Percentiles rank a stretch among this genome's conserved stretches.
Evolutionary conservation across 2,797 vertebrate genomes (phyloP).

Genomic region (Liasis olivaceus): DNA sequence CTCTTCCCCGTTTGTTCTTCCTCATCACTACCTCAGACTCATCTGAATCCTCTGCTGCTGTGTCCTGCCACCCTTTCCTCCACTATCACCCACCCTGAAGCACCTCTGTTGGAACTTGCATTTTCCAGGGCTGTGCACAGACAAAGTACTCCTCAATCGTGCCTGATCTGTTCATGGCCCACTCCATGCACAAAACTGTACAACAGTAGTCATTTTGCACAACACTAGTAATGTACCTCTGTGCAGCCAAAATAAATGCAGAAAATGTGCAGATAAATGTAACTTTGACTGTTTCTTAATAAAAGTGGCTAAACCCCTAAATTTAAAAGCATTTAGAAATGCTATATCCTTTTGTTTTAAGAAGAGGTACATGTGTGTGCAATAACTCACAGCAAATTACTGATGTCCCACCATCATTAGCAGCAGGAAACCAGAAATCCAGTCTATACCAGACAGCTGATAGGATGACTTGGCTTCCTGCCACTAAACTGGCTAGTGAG

Average conservation of each 20-base stretch:
- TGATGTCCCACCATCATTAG: background rate
- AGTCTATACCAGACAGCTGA: background rate
- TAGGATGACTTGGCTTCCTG: background rate
- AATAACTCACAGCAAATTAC: background rate
- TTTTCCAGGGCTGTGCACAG: background rate
- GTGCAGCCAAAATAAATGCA: background rate
- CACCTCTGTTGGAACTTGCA: background rate
- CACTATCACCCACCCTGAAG: background rate
- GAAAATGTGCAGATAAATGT: background rate
- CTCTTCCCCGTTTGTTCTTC: background rate
- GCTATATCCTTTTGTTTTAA: background rate
- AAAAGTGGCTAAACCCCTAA: background rate
- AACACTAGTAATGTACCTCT: background rate
- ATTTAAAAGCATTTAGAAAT: background rate
- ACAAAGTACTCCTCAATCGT: background rate
- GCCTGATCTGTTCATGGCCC: background rate
- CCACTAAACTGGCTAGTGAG: background rate
- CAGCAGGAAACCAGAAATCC: background rate
- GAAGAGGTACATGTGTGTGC: background rate
- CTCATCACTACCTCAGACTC: background rate
- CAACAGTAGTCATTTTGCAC: background rate
- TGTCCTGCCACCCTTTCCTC: background rate
- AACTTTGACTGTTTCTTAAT: background rate
- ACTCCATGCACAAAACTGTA: background rate
- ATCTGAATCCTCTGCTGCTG: background rate